A percentile compares a stretch with the other conserved stretches of the same genome.
Conservation (phyloP, 2,888 invertebrate genomes). For the Thymelicus sylvestris region DNA sequence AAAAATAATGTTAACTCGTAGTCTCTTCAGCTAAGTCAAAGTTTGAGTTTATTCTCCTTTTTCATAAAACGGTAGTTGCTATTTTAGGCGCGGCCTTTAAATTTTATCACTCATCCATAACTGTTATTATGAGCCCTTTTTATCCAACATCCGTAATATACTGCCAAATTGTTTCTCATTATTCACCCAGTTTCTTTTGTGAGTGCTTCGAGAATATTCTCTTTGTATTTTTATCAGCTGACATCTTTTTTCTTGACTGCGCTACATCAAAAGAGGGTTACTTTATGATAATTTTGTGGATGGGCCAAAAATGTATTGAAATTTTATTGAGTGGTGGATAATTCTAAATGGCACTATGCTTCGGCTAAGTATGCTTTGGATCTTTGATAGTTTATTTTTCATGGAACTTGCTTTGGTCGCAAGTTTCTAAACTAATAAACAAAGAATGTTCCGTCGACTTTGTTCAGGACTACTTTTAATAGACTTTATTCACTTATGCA, state of each 20-base stretch:
- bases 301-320: background rate
- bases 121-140: slow-evolving; percentile 50
- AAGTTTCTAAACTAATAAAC: no score
- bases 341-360: background rate
- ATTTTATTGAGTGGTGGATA: slow-evolving; percentile 1
- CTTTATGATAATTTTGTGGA: slow-evolving; percentile 6
- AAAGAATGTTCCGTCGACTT: no score
- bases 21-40: background rate
- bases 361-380: background rate
- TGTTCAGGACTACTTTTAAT: no score
- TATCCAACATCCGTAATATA: slow-evolving; percentile 58
- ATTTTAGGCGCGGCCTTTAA: background rate
- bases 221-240: slow-evolving; percentile 55
- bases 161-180: slow-evolving; percentile 65
- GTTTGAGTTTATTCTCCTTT: background rate
- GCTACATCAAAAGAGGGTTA: slow-evolving; percentile 6
- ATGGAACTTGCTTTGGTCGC: no score
- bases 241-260: slow-evolving; percentile 19
- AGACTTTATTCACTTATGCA: no score
- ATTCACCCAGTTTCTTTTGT: slow-evolving; percentile 60
- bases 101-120: slow-evolving; percentile 12
- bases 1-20: background rate
- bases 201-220: slow-evolving; percentile 52
- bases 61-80: background rate
- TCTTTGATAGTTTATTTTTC: no score